These are phyloP conservation scores for Anthrax anthrax DNA, from an alignment of 2,888 invertebrate genomes.

Conservation along the genomic window DNA sequence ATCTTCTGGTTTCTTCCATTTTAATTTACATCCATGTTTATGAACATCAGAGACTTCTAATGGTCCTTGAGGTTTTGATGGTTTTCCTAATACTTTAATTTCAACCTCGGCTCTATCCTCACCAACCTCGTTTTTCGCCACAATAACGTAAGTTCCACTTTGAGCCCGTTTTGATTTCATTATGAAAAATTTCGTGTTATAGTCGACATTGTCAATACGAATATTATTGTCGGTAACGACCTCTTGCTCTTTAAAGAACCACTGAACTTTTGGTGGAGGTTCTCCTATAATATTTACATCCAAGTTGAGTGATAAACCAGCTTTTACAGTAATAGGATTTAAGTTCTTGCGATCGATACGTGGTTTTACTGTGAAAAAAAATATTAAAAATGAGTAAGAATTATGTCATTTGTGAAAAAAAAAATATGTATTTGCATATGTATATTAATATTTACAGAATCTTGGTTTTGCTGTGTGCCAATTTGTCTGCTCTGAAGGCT, in stretches of 20 bases:
- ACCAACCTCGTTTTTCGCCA: constrained; percentile 83
- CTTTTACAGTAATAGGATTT: constrained; percentile 69
- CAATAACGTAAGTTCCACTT: constrained; percentile 78
- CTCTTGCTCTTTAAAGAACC: constrained; percentile 66
- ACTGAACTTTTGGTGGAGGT: constrained; percentile 82
- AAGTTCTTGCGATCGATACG: constrained; percentile 84
- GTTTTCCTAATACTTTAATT: constrained; percentile 71
- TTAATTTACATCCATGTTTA: constrained; percentile 79
- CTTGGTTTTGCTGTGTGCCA: constrained; percentile 81
- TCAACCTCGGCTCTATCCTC: constrained; percentile 85
- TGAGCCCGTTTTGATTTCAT: constrained; percentile 66
- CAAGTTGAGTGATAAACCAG: constrained; percentile 72
- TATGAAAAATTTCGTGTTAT: constrained; percentile 81
- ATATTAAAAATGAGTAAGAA: constrained; percentile 7
- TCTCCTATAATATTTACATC: constrained; percentile 87
- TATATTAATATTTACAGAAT: constrained; percentile 58
- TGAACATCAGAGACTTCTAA: constrained; percentile 77
- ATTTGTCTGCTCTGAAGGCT: constrained; percentile 82
- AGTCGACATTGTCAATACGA: constrained; percentile 71
- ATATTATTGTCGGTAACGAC: constrained; percentile 45
- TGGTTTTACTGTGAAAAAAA: constrained; percentile 63
- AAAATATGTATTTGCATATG: neutral
- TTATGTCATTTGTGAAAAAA: neutral
- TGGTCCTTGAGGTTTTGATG: constrained; percentile 70
- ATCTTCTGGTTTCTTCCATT: constrained; percentile 90